Conservation (phyloP, 1,140 invertebrate genomes). For the Oreohelix idahoensis region DNA sequence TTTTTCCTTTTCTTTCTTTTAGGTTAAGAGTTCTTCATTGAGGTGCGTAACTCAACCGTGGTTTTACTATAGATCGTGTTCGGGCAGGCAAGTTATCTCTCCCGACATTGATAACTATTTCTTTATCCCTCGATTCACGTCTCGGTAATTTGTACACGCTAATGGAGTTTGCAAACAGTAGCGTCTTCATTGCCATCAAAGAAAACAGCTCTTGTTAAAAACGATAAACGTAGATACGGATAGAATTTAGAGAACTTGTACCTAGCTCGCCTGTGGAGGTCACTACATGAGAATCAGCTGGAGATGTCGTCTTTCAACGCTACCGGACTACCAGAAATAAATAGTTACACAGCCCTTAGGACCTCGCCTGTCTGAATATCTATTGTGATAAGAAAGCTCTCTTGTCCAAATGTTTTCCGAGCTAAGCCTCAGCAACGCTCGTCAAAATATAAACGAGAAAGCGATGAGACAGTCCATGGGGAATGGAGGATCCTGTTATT, state of each 20-base stretch:
- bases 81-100: constrained; percentile 12
- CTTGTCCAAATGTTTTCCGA: not conserved
- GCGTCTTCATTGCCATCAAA: not conserved
- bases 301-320: not conserved
- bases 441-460: not conserved
- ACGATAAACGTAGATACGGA: not conserved
- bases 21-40: not conserved
- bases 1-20: constrained; percentile 8
- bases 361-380: not conserved
- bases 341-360: not conserved
- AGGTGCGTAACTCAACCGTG: constrained; percentile 2
- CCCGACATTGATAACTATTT: constrained; percentile 16
- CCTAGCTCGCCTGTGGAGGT: not conserved
- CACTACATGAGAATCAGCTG: not conserved
- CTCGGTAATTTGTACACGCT: constrained; percentile 9
- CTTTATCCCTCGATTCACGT: not conserved
- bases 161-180: constrained; percentile 26
- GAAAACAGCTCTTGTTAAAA: not conserved
- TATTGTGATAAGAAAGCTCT: not conserved
- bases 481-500: not conserved
- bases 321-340: not conserved
- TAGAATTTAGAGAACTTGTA: not conserved
- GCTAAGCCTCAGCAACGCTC: not conserved
- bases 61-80: not conserved
- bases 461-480: not conserved